Evolutionary conservation across 2,113 vertebrate genomes (phyloP).

Genomic region (Dromaius novaehollandiae): DNA sequence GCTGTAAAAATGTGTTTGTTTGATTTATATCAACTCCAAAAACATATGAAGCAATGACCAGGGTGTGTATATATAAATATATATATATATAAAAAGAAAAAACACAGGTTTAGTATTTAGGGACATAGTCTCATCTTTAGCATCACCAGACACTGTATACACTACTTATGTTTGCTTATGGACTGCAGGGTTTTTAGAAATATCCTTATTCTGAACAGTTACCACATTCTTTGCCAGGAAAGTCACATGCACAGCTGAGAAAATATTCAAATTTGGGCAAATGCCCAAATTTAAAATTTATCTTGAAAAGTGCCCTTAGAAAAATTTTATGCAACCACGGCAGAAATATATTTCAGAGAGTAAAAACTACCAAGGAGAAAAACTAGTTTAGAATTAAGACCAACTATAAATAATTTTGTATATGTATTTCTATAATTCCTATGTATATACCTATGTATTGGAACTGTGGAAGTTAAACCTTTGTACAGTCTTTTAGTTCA

Average conservation of each 20-base stretch:
- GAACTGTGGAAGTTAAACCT: slow-evolving; percentile 3
- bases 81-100: no score
- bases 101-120: background rate
- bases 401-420: background rate
- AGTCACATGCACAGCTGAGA: slow-evolving; percentile 57
- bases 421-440: background rate
- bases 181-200: background rate
- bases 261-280: slow-evolving; percentile 42
- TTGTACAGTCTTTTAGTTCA: background rate
- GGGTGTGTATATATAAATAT: background rate
- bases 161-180: background rate
- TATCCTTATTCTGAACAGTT: slow-evolving; percentile 27
- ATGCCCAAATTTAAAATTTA: slow-evolving; percentile 53
- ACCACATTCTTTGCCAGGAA: slow-evolving; percentile 40
- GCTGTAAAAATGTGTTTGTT: background rate
- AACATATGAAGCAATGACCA: background rate
- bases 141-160: background rate
- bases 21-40: background rate
- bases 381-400: background rate
- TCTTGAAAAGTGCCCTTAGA: background rate
- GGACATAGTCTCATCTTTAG: background rate
- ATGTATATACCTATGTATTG: background rate
- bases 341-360: slow-evolving; percentile 9
- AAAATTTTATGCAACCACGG: background rate
- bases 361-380: background rate